Evolutionary conservation across 2,888 invertebrate genomes (phyloP).

Genomic region (Bugula neritina): DNA sequence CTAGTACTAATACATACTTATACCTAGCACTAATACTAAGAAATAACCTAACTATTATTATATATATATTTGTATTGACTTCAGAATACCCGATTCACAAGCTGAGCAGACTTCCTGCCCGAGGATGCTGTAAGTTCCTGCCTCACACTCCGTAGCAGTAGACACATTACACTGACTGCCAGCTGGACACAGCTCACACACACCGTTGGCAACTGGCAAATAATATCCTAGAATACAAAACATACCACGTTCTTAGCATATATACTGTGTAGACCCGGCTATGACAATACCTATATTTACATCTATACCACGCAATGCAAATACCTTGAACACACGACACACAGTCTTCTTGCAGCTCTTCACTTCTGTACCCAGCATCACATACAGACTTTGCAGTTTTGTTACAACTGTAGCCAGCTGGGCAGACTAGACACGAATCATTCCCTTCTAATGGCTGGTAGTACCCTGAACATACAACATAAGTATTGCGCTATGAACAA

Average conservation of each 20-base stretch:
- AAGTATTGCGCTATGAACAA: too few relatives aligned
- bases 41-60: too few relatives aligned
- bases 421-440: neutral
- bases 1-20: too few relatives aligned
- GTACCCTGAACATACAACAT: neutral
- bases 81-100: conserved; percentile 28
- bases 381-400: neutral
- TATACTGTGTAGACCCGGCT: too few relatives aligned
- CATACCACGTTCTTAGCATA: too few relatives aligned
- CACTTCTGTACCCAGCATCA: neutral
- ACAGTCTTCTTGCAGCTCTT: neutral
- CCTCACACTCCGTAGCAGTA: conserved; percentile 19
- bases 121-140: conserved; percentile 28
- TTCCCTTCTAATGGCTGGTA: neutral
- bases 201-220: neutral
- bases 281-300: too few relatives aligned
- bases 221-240: neutral
- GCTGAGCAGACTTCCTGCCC: conserved; percentile 8
- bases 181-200: neutral
- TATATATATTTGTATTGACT: too few relatives aligned
- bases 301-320: too few relatives aligned
- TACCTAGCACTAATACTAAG: too few relatives aligned
- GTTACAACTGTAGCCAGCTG: neutral
- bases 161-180: conserved; percentile 18
- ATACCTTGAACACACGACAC: neutral